Base-by-base conservation (phyloP, 2,888 invertebrate species). In the Seira musarum region DNA sequence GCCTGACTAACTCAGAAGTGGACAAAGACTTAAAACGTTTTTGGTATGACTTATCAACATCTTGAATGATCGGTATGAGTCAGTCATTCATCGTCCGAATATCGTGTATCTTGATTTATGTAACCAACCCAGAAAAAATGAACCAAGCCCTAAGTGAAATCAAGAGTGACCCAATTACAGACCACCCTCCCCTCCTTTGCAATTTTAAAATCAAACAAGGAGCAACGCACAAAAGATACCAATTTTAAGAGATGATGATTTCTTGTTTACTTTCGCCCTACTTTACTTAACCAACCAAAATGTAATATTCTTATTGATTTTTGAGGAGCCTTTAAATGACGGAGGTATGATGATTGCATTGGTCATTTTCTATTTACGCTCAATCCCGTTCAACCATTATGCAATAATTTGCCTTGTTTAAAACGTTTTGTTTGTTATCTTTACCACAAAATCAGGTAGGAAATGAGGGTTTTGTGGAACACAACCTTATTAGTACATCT, bases 111-210 rank as follows among this genome's bases (percentile, higher is more conserved):
- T 8, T 40, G 40, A 40, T 40, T 40, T 40, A 40, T 40, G 40
- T 40, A 40, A 40, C 13, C n/a, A 40, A 40, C 40, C 40, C 13
- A 40, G 40, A 6, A 8, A 40, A 40, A 61, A 19, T 53, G 61
- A 49, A 72, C 25, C 66, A 66, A 73, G 66, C 24, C 73, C 35
- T 13, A 40, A 40, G 53, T 8, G 24, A 66, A 73, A 57, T 35
- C 66, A 67, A 74, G 67, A 72, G 60, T 74, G 74, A 74, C 74
- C 74, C 67, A 74, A 74, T 74, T 74, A 67, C 67, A 61, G 57
- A n/a, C 57, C 57, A 57, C 57, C 57, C 57, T 57, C 57, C 57
- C 57, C 57, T 57, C 57, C 57, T 57, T n/a, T 13, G 5, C 40
- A 40, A 8, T 57, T 57, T 57, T 40, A 57, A 40, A 40, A 8